A percentile compares a stretch with the other conserved stretches of the same genome.
Conservation (phyloP, 2,888 invertebrate species). For the Andrena chrysosceles region DNA sequence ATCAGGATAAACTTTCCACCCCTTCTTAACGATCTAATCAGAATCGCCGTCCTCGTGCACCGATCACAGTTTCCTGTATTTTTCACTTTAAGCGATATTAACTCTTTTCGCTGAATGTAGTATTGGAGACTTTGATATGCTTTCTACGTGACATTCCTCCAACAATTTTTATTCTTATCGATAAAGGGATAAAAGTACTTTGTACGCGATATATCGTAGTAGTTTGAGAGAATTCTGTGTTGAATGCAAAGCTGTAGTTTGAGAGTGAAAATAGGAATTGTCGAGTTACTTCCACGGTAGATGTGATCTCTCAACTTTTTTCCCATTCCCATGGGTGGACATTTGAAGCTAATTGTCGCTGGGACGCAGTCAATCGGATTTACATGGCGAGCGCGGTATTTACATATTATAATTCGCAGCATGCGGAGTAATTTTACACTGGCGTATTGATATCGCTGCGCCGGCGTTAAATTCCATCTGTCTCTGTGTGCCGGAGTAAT, state of each 20-base stretch:
- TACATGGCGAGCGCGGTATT: slow-evolving; percentile 16
- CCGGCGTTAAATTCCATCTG: slow-evolving; percentile 45
- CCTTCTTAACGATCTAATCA: not conserved
- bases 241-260: not conserved
- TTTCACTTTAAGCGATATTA: not conserved
- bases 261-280: not conserved
- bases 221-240: not conserved
- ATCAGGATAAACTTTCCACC: slow-evolving; percentile 17
- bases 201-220: not conserved
- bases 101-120: too few species aligned
- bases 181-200: not conserved
- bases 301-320: not conserved
- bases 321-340: not conserved
- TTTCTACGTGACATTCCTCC: not conserved
- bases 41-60: not conserved
- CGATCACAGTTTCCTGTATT: not conserved
- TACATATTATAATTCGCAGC: slow-evolving; percentile 17
- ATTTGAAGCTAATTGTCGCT: not conserved
- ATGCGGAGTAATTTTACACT: slow-evolving; percentile 23
- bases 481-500: slow-evolving; percentile 40
- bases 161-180: not conserved
- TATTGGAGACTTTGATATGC: not conserved
- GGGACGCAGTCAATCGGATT: not conserved
- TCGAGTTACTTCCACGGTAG: not conserved
- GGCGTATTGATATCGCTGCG: slow-evolving; percentile 27